Evolutionary conservation across 2,113 vertebrate species (phyloP).

Genomic region (Sitta europaea): DNA sequence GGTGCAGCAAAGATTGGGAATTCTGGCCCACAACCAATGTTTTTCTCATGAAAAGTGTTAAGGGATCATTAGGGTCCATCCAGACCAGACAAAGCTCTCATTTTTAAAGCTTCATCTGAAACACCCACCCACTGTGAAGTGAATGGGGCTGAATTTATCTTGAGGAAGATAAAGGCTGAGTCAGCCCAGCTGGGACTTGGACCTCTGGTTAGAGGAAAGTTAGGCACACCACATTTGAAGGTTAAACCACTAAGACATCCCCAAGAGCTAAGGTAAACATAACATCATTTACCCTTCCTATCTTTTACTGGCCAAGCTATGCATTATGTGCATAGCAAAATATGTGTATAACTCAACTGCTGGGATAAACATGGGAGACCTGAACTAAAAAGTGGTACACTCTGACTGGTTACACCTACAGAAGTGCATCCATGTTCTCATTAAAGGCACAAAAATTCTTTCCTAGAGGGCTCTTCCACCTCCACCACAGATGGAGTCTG

Average conservation of each 20-base stretch:
- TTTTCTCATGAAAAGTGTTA: conserved; percentile 30
- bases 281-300: conserved; percentile 41
- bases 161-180: conserved; percentile 54
- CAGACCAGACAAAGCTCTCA: conserved; percentile 24
- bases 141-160: conserved; percentile 51
- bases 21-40: conserved; percentile 28
- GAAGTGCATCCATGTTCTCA: not conserved
- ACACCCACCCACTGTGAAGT: conserved; percentile 47
- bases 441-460: not conserved
- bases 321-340: conserved; percentile 41
- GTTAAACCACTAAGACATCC: conserved; percentile 50
- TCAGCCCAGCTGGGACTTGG: conserved; percentile 41
- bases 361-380: not conserved
- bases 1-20: not conserved
- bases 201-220: conserved; percentile 35
- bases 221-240: conserved; percentile 48
- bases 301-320: conserved; percentile 39
- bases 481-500: not conserved
- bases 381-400: not conserved
- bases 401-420: not conserved
- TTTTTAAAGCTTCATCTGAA: conserved; percentile 38
- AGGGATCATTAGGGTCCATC: conserved; percentile 16
- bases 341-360: not conserved
- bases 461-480: not conserved
- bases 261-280: conserved; percentile 51